Evolutionary conservation across 1,140 invertebrate species (phyloP).

Genomic region (Archegozetes longisetosus): DNA sequence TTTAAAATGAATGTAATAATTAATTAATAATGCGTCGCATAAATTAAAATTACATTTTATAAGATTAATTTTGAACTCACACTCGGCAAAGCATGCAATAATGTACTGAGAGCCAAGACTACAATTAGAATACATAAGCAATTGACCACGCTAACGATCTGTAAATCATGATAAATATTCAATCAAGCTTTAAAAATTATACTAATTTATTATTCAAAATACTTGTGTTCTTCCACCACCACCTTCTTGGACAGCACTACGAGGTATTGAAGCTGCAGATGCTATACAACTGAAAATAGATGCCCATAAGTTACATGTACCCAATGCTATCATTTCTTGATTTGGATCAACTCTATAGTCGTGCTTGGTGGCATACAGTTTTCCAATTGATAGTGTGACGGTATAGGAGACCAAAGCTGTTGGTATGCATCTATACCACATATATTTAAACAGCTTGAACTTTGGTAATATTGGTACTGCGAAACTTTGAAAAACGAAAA

Average conservation of each 20-base stretch:
- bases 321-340: slow-evolving; percentile 48
- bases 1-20: slow-evolving; percentile 29
- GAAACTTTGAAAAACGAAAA: not conserved
- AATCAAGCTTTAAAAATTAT: no score
- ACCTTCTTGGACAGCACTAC: slow-evolving; percentile 34
- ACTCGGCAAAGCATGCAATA: slow-evolving; percentile 60
- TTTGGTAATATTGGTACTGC: not conserved
- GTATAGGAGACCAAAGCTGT: slow-evolving; percentile 72
- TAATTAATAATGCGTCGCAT: not conserved
- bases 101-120: slow-evolving; percentile 62
- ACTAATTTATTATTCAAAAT: slow-evolving; percentile 31
- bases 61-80: slow-evolving; percentile 32
- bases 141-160: slow-evolving; percentile 45
- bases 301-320: slow-evolving; percentile 28
- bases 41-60: slow-evolving; percentile 16
- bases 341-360: slow-evolving; percentile 75
- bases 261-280: slow-evolving; percentile 60
- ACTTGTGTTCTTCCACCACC: slow-evolving; percentile 23
- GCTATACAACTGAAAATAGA: slow-evolving; percentile 73
- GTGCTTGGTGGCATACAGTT: slow-evolving; percentile 73
- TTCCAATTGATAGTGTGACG: slow-evolving; percentile 77
- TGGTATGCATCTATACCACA: slow-evolving; percentile 5
- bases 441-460: not conserved
- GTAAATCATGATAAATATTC: not conserved
- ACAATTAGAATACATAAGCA: slow-evolving; percentile 50